Evolutionary conservation across 2,113 vertebrate genomes (phyloP).

Genomic region (Capreolus pygargus): DNA sequence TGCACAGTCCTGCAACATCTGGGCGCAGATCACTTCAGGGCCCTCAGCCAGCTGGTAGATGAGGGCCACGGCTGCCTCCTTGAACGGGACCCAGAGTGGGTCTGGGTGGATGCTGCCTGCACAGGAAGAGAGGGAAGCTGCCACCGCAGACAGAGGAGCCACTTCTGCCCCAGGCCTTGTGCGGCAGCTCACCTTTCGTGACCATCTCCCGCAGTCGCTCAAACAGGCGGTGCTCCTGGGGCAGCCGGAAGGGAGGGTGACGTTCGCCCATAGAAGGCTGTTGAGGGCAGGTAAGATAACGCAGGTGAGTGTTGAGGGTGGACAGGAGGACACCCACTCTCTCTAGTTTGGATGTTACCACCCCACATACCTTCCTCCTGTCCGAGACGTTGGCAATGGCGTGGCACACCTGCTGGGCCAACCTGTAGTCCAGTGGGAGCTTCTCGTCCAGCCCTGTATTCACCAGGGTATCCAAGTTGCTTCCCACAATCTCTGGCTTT

Average conservation of each 20-base stretch:
- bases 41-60: slow-evolving; percentile 94
- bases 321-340: not conserved
- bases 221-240: slow-evolving; percentile 90
- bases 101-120: slow-evolving; percentile 82
- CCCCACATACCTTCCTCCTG: slow-evolving; percentile 83
- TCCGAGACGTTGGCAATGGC: slow-evolving; percentile 88
- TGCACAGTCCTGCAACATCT: slow-evolving; percentile 86
- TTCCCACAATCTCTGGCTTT: slow-evolving; percentile 92
- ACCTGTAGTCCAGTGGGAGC: slow-evolving; percentile 87
- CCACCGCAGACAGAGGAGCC: not conserved
- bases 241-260: slow-evolving; percentile 86
- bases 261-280: slow-evolving; percentile 82
- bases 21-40: slow-evolving; percentile 90
- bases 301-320: not conserved
- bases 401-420: slow-evolving; percentile 90
- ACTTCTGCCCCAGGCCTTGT: not conserved
- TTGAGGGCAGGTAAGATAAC: not conserved
- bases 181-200: slow-evolving; percentile 83
- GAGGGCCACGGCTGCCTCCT: slow-evolving; percentile 89
- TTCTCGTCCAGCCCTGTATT: slow-evolving; percentile 88
- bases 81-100: slow-evolving; percentile 93
- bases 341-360: not conserved
- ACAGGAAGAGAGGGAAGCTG: not conserved
- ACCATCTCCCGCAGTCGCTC: slow-evolving; percentile 84
- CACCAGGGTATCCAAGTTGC: slow-evolving; percentile 93